These are phyloP conservation scores for Eremobia ochroleuca DNA, from an alignment of 2,888 invertebrate species.

Conservation along the genomic window DNA sequence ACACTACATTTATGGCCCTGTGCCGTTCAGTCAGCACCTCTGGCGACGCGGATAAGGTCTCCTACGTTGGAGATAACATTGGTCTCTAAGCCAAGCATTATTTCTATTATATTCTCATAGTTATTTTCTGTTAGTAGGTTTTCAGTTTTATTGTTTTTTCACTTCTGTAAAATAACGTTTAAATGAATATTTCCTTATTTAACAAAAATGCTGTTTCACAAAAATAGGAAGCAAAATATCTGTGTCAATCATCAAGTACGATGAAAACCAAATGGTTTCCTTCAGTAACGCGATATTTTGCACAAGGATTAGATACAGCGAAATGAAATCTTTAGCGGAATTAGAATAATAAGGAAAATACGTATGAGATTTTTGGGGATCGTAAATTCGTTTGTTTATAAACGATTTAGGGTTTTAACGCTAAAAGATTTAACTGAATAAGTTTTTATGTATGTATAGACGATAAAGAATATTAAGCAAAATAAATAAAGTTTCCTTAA, in stretches of 20 bases:
- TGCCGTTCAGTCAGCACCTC: constrained; percentile 30
- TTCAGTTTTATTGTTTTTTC: not conserved
- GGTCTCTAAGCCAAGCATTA: not conserved
- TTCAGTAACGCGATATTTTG: constrained; percentile 53
- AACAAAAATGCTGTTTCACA: not conserved
- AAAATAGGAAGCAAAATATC: constrained; percentile 15
- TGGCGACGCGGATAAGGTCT: not conserved
- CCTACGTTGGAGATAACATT: constrained; percentile 1
- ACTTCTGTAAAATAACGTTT: not conserved
- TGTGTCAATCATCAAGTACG: constrained; percentile 45
- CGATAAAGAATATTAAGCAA: not conserved
- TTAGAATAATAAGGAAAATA: constrained; percentile 53
- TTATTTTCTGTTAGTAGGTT: not conserved
- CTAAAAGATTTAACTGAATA: not conserved
- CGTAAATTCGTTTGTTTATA: constrained; percentile 25
- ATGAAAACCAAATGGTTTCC: constrained; percentile 42
- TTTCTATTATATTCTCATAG: not conserved
- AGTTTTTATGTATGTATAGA: not conserved
- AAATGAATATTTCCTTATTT: not conserved
- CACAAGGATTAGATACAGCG: constrained; percentile 40
- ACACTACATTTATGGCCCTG: constrained; percentile 36
- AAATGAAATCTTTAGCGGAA: constrained; percentile 52
- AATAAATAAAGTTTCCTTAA: not conserved
- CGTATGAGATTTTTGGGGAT: constrained; percentile 17
- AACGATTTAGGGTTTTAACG: not conserved